Percentiles rank a stretch among this genome's conserved stretches.
Conservation (phyloP, 2,888 invertebrate genomes). For the Tanypteryx hageni region DNA sequence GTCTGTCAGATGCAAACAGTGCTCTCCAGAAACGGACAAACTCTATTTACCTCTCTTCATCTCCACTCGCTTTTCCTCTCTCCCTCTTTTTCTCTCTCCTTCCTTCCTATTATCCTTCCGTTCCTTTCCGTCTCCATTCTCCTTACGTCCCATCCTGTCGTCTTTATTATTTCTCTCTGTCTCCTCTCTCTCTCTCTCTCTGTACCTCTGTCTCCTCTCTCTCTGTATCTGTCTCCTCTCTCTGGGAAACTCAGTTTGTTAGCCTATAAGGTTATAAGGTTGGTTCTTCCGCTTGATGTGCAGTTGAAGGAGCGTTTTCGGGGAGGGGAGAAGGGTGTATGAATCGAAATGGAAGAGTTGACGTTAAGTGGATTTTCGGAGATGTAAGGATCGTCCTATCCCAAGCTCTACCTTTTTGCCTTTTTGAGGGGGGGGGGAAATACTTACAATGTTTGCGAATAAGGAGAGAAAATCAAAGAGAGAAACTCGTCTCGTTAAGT, state of each 20-base stretch:
- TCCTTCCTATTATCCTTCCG: not conserved
- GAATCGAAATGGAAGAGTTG: not conserved
- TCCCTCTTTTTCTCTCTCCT: not conserved
- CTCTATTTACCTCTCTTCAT: not conserved
- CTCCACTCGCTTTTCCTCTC: not conserved
- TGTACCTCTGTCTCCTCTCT: not conserved
- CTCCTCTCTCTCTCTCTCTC: not conserved
- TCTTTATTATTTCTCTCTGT: not conserved
- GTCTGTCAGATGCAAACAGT: constrained; percentile 52
- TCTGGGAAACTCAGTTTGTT: not conserved
- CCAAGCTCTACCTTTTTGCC: not conserved
- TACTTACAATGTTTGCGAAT: no score
- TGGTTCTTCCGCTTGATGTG: not conserved
- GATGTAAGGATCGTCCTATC: not conserved
- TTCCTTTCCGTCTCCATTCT: not conserved
- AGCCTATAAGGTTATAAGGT: constrained; percentile 22
- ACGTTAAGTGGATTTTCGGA: constrained; percentile 25
- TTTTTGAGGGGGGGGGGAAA: no score
- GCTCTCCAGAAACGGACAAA: constrained; percentile 3
- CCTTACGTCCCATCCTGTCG: not conserved
- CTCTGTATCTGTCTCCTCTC: no score
- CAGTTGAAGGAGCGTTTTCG: not conserved
- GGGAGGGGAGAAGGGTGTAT: not conserved
- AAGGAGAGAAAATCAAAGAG: no score
- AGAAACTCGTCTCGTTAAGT: no score